Evolutionary conservation across 2,113 vertebrate species (phyloP).

Genomic region (Ciconia maguari): DNA sequence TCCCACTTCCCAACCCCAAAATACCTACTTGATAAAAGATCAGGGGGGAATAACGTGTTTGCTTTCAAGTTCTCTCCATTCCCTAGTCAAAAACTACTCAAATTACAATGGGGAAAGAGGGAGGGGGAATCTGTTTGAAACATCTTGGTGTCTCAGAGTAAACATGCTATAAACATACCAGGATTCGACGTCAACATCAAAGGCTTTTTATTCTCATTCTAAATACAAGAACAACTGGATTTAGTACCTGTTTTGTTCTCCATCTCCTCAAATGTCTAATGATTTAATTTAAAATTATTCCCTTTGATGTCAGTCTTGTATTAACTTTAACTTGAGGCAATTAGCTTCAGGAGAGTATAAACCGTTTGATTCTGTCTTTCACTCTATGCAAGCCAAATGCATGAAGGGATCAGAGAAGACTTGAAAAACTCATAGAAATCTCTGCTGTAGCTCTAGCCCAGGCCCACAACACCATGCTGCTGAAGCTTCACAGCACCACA

Average conservation of each 20-base stretch:
- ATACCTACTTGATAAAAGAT: not conserved
- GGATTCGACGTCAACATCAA: not conserved
- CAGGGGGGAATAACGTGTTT: not conserved
- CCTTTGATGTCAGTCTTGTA: conserved; percentile 52
- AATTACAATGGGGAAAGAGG: not conserved
- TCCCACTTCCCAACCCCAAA: not conserved
- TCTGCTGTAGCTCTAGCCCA: not conserved
- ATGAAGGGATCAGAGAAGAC: not conserved
- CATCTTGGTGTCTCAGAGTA: not conserved
- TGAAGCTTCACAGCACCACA: not conserved
- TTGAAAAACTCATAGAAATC: not conserved
- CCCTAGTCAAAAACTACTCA: not conserved
- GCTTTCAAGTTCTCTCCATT: not conserved
- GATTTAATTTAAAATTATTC: conserved; percentile 30
- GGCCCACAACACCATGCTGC: not conserved
- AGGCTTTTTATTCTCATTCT: conserved; percentile 24
- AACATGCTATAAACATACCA: not conserved
- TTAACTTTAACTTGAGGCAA: not conserved
- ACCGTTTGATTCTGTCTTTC: not conserved
- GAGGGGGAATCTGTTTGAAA: not conserved
- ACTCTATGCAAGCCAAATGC: not conserved
- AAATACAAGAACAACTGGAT: conserved; percentile 46
- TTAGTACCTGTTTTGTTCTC: conserved; percentile 56
- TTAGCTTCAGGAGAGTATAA: conserved; percentile 4
- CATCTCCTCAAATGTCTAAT: conserved; percentile 3